phyloP scores from a whole-genome alignment of 1,140 invertebrate species.

The Drosophila neocordata region DNA sequence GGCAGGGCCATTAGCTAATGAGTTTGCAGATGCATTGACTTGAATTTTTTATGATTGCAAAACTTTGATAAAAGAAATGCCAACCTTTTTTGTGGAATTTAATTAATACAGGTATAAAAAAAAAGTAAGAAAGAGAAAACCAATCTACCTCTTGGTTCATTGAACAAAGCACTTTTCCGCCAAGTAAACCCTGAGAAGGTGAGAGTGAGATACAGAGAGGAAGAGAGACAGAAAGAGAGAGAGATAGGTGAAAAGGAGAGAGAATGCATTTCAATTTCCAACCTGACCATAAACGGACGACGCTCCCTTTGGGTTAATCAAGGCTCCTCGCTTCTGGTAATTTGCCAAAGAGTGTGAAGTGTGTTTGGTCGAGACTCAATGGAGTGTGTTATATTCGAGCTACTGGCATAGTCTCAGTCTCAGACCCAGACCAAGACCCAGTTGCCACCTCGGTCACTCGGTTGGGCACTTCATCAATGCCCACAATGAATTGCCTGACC shows the following conservation, averaged over 20 bases:
- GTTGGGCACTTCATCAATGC: slow-evolving; percentile 53
- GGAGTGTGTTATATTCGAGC: slow-evolving; percentile 69
- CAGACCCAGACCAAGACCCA: background rate
- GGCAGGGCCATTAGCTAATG: slow-evolving; percentile 69
- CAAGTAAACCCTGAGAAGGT: background rate
- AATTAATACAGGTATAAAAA: slow-evolving; percentile 64
- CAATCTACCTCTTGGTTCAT: slow-evolving; percentile 58
- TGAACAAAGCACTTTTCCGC: slow-evolving; percentile 55
- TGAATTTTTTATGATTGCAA: slow-evolving; percentile 49
- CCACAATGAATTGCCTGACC: slow-evolving; percentile 4
- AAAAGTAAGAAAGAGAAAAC: slow-evolving; percentile 10
- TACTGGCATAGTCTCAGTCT: slow-evolving; percentile 26
- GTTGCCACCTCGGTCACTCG: slow-evolving; percentile 11
- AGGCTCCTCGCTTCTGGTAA: slow-evolving; percentile 70
- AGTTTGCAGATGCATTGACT: slow-evolving; percentile 38
- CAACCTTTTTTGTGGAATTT: slow-evolving; percentile 69
- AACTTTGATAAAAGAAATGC: slow-evolving; percentile 43
- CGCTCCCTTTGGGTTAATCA: slow-evolving; percentile 65
- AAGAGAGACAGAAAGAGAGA: background rate
- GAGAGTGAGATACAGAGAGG: background rate
- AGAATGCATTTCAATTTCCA: slow-evolving; percentile 75
- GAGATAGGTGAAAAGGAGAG: background rate
- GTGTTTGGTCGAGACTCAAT: slow-evolving; percentile 70
- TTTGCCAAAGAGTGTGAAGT: slow-evolving; percentile 74
- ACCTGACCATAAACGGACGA: slow-evolving; percentile 39